Evolutionary conservation across 2,888 invertebrate species (phyloP).

Genomic region (Eremobia ochroleuca): DNA sequence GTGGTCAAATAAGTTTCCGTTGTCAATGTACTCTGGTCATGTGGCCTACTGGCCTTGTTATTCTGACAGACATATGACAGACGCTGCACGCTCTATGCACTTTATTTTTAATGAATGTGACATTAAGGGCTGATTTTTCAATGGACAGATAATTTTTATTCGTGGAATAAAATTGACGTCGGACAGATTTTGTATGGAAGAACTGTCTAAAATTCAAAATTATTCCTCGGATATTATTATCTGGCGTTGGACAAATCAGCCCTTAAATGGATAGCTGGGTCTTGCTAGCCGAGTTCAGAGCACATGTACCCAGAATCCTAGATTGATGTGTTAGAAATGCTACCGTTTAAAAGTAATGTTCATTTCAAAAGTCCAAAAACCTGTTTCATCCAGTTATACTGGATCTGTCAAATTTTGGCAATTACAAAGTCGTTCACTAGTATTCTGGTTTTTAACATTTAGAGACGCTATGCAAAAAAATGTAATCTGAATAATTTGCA

Average conservation of each 20-base stretch:
- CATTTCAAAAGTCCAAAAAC: conserved; percentile 18
- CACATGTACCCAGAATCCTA: neutral
- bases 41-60: conserved; percentile 72
- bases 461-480: conserved; percentile 40
- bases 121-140: too few relatives aligned
- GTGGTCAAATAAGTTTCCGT: conserved; percentile 66
- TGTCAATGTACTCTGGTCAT: conserved; percentile 52
- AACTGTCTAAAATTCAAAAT: too few relatives aligned
- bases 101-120: conserved; percentile 58
- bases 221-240: too few relatives aligned
- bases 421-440: conserved; percentile 20
- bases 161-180: too few relatives aligned
- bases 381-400: conserved; percentile 17
- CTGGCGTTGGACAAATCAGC: too few relatives aligned
- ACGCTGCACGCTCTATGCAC: conserved; percentile 44
- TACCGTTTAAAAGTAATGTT: conserved; percentile 20
- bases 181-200: too few relatives aligned
- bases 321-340: conserved; percentile 26
- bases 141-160: too few relatives aligned
- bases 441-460: conserved; percentile 18
- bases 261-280: conserved; percentile 41
- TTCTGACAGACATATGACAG: conserved; percentile 51
- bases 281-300: conserved; percentile 22
- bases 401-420: conserved; percentile 12
- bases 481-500: conserved; percentile 30